Conservation (phyloP, 2,888 invertebrate species). For the Acronicta psi region DNA sequence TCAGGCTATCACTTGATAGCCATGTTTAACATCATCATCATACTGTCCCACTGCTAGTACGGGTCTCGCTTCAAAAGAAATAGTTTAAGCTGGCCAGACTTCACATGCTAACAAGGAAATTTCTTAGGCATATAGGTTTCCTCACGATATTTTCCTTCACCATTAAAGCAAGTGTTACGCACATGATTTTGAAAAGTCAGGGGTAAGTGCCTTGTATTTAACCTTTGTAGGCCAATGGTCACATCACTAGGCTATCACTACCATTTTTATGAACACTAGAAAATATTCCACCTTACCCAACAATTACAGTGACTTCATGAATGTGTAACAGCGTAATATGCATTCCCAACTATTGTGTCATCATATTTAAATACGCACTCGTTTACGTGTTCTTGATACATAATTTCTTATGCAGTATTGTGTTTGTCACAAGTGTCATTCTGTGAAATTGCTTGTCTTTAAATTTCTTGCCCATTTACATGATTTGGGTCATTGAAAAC, state of each 20-base stretch:
- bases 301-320: slow-evolving; percentile 14
- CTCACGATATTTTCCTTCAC: no score
- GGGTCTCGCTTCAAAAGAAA: no score
- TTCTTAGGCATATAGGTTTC: no score
- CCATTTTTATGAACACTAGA: slow-evolving; percentile 4
- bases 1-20: no score
- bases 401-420: slow-evolving; percentile 26
- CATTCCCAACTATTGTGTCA: slow-evolving; percentile 30
- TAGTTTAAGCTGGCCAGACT: no score
- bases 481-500: background rate
- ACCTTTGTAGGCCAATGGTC: no score
- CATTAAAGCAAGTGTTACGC: background rate
- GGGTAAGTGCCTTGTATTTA: no score
- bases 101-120: no score
- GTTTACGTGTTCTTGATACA: slow-evolving; percentile 36
- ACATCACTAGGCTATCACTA: no score
- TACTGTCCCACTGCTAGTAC: no score
- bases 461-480: background rate
- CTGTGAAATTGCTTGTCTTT: slow-evolving; percentile 2
- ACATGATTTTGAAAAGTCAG: background rate
- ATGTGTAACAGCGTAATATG: slow-evolving; percentile 5
- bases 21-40: no score
- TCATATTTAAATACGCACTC: slow-evolving; percentile 41
- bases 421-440: slow-evolving; percentile 5
- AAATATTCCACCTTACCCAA: slow-evolving; percentile 17